Conservation (phyloP, 2,113 vertebrate genomes). For the Pterocles burchelli region DNA sequence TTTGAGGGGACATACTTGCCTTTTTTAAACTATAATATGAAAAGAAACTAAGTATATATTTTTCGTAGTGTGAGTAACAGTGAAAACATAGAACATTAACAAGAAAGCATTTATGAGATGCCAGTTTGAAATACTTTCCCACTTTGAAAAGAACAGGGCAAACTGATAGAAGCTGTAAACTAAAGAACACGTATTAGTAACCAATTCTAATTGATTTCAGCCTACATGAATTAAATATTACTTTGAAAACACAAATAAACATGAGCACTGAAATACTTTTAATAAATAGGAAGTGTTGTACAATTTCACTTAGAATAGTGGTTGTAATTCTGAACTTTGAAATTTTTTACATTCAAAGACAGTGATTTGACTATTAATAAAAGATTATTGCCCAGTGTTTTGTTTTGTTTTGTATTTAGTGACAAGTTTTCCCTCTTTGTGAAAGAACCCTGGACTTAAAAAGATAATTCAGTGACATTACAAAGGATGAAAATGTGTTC, state of each 20-base stretch:
- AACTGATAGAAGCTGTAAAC: slow-evolving; percentile 28
- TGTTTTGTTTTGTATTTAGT: slow-evolving; percentile 20
- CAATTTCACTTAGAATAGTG: neutral
- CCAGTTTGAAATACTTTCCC: slow-evolving; percentile 18
- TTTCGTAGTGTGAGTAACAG: neutral
- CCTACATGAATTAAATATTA: slow-evolving; percentile 56
- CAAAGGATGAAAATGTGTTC: neutral
- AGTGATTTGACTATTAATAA: slow-evolving; percentile 41
- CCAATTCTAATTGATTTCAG: slow-evolving; percentile 41
- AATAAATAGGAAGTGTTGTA: neutral
- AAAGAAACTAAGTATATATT: neutral
- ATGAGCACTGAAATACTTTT: slow-evolving; percentile 32
- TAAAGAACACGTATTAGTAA: neutral
- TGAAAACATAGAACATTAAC: neutral
- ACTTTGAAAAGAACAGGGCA: slow-evolving; percentile 18
- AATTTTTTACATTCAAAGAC: neutral
- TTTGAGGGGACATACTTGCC: neutral
- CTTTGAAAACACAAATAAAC: slow-evolving; percentile 10
- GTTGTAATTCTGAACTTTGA: neutral
- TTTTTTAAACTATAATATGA: neutral
- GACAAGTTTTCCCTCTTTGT: neutral
- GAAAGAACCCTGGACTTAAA: neutral
- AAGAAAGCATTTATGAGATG: neutral
- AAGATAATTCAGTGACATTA: neutral
- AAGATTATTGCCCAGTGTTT: slow-evolving; percentile 7